Evolutionary conservation across 2,113 vertebrate genomes (phyloP), one percentile per base, ranked within the genome.

Genomic region (Asarcornis scutulata): DNA sequence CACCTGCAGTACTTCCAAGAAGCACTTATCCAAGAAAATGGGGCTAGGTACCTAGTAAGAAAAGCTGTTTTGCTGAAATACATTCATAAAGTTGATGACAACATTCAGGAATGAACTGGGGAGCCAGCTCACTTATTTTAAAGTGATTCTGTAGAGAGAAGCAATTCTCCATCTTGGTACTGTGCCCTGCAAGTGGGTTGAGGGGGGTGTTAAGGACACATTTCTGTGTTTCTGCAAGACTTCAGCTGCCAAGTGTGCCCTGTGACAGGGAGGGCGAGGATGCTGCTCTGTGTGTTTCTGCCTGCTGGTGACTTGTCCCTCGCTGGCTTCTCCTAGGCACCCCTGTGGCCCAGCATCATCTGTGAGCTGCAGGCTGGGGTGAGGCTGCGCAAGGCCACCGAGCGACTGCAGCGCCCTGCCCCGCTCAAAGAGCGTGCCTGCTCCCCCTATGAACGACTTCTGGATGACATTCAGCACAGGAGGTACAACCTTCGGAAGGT

Each of bases 401-500:
- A 96, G 50, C 80, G 40, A 5, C 66, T 67, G 0, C 91, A 7
- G 42, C 8, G 0, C 4, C 62, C 3, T 0, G 0, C 1, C 2
- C 36, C 93, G 59, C 63, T 69, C 3, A 85, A n/a, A 22, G 77
- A 88, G 23, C 3, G 11, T 3, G 3, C 42, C 32, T 25, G 4
- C 60, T 96, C 97, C 56, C 97, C 97, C 26, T 97, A 91, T 12
- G 94, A 97, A 58, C 78, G 95, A 3, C 95, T 98, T 48, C 11
- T 98, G 86, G 95, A 97, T 81, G 98, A 98, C 81, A 98, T 98
- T 74, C 96, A 68, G 88, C 88, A 93, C 69, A 96, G 79, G 80
- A 96, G 97, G 73, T 98, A 98, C 84, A 95, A 60, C 12, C 97
- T 98, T 34, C 95, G 89, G 16, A 97, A 97, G 90, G 98, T 98